Evolutionary conservation across 1,140 invertebrate species (phyloP).

Genomic region (Drosophila gunungcola): DNA sequence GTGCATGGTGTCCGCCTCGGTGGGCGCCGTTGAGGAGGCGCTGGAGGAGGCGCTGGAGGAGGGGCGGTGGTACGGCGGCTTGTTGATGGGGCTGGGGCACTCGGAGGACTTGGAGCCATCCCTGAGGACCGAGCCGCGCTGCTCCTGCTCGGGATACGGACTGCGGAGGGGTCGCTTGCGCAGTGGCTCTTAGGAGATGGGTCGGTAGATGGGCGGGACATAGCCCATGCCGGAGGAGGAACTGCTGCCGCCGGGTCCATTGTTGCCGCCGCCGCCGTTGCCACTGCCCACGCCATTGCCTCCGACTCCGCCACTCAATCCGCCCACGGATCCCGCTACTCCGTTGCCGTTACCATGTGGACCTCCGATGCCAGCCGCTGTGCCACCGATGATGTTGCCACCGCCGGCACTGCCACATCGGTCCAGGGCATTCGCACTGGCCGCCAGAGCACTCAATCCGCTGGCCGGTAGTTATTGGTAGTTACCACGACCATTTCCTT

Average conservation of each 20-base stretch:
- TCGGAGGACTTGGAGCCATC: slow-evolving; percentile 83
- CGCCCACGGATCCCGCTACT: slow-evolving; percentile 15
- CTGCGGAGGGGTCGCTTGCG: slow-evolving; percentile 86
- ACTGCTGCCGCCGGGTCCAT: slow-evolving; percentile 70
- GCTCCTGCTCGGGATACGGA: slow-evolving; percentile 84
- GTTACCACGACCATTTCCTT: no score
- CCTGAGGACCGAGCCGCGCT: slow-evolving; percentile 84
- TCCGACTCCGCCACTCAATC: background rate
- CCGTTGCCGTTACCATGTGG: slow-evolving; percentile 39
- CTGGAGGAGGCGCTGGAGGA: no score
- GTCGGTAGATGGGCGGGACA: slow-evolving; percentile 81
- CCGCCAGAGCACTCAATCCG: slow-evolving; percentile 61
- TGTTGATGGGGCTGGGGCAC: slow-evolving; percentile 82
- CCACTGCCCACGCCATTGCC: slow-evolving; percentile 80
- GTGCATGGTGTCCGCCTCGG: slow-evolving; percentile 84
- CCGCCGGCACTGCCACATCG: slow-evolving; percentile 76
- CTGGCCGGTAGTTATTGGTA: no score
- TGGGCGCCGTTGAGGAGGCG: slow-evolving; percentile 82
- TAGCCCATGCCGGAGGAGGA: slow-evolving; percentile 67
- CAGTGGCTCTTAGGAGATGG: slow-evolving; percentile 82
- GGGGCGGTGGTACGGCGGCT: slow-evolving; percentile 80
- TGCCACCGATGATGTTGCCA: slow-evolving; percentile 76
- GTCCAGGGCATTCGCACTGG: slow-evolving; percentile 66
- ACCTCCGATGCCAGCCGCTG: slow-evolving; percentile 37
- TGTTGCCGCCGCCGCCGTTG: slow-evolving; percentile 50